Evolutionary conservation across 2,888 invertebrate species (phyloP).

Genomic region (Metacarcinus magister): DNA sequence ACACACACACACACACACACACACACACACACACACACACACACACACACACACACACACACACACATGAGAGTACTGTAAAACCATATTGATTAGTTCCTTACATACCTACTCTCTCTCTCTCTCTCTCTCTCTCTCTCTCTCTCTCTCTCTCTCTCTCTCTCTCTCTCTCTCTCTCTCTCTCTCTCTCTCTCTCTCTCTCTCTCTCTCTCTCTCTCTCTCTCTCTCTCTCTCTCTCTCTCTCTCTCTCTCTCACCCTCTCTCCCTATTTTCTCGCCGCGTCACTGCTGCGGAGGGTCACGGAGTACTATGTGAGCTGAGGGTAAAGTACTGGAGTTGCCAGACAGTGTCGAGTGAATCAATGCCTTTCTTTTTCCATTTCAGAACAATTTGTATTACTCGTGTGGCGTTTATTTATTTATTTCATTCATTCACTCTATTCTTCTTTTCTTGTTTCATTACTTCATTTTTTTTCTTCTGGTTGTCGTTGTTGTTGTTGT

Average conservation of each 20-base stretch:
- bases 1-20: constrained; percentile 47
- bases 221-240: constrained; percentile 30
- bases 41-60: constrained; percentile 38
- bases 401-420: too few relatives aligned
- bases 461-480: too few relatives aligned
- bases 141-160: too few relatives aligned
- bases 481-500: neutral
- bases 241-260: constrained; percentile 8
- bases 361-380: too few relatives aligned
- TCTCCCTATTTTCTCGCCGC: neutral
- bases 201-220: constrained; percentile 15
- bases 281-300: neutral
- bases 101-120: too few relatives aligned
- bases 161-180: too few relatives aligned
- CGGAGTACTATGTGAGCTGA: neutral
- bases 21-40: constrained; percentile 43
- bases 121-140: too few relatives aligned
- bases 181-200: too few relatives aligned
- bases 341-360: neutral
- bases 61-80: neutral
- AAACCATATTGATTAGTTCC: neutral
- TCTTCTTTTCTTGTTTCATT: neutral
- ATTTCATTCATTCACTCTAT: neutral
- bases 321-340: constrained; percentile 13
- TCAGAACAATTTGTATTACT: too few relatives aligned